Conservation (phyloP, 2,888 invertebrate genomes). For the Leucozona laternaria region DNA sequence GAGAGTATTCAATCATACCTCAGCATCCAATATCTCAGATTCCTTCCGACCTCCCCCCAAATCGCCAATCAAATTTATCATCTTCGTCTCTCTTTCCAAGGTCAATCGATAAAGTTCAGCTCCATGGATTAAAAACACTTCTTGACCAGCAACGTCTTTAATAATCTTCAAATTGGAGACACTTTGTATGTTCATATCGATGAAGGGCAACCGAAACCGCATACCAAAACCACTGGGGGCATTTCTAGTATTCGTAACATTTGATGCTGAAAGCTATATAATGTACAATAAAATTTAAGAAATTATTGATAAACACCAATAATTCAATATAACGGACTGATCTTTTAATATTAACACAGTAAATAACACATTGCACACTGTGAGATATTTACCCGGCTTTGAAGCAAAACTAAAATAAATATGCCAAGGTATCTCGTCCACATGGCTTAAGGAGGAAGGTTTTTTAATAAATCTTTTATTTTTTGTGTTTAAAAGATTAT, state of each 20-base stretch:
- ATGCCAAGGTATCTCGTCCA: background rate
- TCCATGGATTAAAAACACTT: conserved; percentile 80
- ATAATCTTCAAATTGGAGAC: conserved; percentile 78
- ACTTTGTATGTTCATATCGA: conserved; percentile 79
- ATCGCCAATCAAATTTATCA: conserved; percentile 78
- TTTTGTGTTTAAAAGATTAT: background rate
- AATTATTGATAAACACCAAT: background rate
- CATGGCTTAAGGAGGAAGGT: background rate
- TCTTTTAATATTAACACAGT: background rate
- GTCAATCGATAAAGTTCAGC: conserved; percentile 79
- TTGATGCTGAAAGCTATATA: conserved; percentile 29
- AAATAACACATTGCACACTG: background rate
- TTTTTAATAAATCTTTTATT: background rate
- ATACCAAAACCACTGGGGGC: conserved; percentile 74
- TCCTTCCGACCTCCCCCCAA: conserved; percentile 78
- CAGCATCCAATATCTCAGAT: conserved; percentile 76
- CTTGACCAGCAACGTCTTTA: conserved; percentile 77
- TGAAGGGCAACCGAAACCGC: conserved; percentile 80
- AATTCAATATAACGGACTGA: background rate
- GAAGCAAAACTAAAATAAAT: background rate
- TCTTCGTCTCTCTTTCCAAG: conserved; percentile 77
- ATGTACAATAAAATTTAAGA: conserved; percentile 21
- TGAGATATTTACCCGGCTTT: conserved; percentile 1
- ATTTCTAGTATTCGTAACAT: conserved; percentile 25
- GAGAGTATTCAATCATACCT: conserved; percentile 61